Evolutionary conservation across 2,113 vertebrate genomes (phyloP).

Genomic region (Porphyrio hochstetteri): DNA sequence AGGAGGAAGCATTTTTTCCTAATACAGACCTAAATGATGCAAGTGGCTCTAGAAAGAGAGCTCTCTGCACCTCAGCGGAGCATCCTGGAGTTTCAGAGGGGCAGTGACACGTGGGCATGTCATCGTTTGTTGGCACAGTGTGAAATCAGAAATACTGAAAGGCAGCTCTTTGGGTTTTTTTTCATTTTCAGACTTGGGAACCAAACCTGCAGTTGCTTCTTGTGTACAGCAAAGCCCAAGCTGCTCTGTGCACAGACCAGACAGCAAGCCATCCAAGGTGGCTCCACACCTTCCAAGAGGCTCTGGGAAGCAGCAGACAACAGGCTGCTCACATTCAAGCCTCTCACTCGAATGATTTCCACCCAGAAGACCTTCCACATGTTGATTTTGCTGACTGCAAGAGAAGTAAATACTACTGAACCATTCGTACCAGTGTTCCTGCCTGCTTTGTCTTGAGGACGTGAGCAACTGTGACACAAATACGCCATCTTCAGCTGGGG

Average conservation of each 20-base stretch:
- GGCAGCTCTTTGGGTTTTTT: not conserved
- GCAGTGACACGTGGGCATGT: not conserved
- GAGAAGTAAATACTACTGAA: not conserved
- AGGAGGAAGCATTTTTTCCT: not conserved
- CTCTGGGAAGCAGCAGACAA: not conserved
- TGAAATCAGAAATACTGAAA: not conserved
- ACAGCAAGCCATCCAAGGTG: not conserved
- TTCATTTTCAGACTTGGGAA: not conserved
- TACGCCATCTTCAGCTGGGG: not conserved
- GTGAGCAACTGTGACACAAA: not conserved
- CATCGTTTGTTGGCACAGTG: not conserved
- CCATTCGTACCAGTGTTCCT: not conserved
- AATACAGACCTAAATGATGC: not conserved
- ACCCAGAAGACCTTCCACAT: not conserved
- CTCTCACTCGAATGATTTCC: not conserved
- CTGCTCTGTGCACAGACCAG: not conserved
- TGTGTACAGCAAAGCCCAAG: not conserved
- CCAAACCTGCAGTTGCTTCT: not conserved
- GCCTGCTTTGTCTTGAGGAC: accelerated
- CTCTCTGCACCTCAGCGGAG: not conserved
- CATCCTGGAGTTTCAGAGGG: not conserved
- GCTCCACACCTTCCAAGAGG: not conserved
- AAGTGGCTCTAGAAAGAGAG: not conserved
- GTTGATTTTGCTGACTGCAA: not conserved
- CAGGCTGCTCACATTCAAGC: accelerated